Percentiles rank a stretch among this genome's conserved stretches.
Conservation (phyloP, 2,888 invertebrate genomes). For the Euzetes globulus region DNA sequence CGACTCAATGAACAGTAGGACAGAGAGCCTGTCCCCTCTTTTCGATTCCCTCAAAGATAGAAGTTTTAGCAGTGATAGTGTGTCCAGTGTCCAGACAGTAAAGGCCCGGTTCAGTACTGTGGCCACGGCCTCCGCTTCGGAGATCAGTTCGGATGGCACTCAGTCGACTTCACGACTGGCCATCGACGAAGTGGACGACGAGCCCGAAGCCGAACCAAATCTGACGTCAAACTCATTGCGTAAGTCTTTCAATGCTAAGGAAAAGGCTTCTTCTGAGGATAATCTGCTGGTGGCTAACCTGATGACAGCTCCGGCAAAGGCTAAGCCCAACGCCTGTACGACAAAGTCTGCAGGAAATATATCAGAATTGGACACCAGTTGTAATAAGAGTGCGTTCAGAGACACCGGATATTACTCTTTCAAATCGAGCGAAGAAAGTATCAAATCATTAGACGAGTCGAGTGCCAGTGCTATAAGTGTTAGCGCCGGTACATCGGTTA, state of each 20-base stretch:
- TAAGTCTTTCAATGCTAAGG: constrained; percentile 37
- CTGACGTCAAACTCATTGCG: neutral
- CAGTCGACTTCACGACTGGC: neutral
- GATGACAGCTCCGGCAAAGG: constrained; percentile 35
- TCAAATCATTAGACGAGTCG: constrained; percentile 40
- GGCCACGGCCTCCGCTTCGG: neutral
- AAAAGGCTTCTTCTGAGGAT: constrained; percentile 40
- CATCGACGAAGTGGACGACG: constrained; percentile 4
- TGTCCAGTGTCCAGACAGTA: constrained; percentile 28
- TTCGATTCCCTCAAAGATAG: constrained; percentile 22
- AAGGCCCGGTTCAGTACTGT: constrained; percentile 12
- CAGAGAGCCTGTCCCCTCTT: neutral
- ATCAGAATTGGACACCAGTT: constrained; percentile 34
- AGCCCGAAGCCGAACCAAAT: neutral
- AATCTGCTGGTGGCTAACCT: constrained; percentile 39
- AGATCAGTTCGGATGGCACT: neutral
- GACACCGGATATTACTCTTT: constrained; percentile 42
- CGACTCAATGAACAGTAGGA: constrained; percentile 10
- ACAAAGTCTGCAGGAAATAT: constrained; percentile 41
- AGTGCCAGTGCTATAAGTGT: neutral
- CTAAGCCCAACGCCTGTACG: constrained; percentile 36
- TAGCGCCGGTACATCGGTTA: constrained; percentile 35
- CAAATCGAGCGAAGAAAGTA: constrained; percentile 41
- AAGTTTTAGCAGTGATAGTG: constrained; percentile 24
- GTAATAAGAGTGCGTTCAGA: constrained; percentile 38